Percentiles rank a stretch among this genome's conserved stretches.
These are phyloP conservation scores for Pseudopodoces humilis DNA, from an alignment of 2,113 vertebrate species.

Conservation along the genomic window DNA sequence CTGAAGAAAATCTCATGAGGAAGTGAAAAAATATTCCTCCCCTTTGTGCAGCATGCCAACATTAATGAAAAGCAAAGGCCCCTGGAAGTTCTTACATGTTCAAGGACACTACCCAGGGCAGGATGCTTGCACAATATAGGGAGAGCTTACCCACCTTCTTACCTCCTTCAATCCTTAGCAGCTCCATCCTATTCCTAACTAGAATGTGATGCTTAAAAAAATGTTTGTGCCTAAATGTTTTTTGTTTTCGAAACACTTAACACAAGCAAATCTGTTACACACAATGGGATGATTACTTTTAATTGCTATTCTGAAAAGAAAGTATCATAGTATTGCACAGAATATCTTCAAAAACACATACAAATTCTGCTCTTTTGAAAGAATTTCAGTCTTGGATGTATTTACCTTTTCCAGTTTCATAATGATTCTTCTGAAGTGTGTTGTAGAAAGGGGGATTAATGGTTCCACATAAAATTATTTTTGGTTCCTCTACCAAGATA, in stretches of 20 bases:
- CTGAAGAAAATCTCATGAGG: neutral
- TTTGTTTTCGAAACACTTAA: neutral
- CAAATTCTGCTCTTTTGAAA: neutral
- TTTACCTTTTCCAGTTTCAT: neutral
- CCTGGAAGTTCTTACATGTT: neutral
- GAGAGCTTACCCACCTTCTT: neutral
- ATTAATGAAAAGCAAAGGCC: neutral
- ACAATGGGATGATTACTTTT: neutral
- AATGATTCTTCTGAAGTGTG: neutral
- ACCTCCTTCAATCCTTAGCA: neutral
- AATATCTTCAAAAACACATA: neutral
- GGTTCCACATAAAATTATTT: neutral
- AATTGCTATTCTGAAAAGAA: neutral
- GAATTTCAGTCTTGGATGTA: neutral
- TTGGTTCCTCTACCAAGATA: neutral
- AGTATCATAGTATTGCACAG: neutral
- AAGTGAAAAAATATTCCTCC: neutral
- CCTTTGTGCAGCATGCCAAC: constrained; percentile 2
- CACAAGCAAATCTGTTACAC: neutral
- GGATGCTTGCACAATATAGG: neutral
- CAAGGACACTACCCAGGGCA: neutral
- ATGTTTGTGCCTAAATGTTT: neutral
- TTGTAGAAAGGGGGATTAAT: neutral
- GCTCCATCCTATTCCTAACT: neutral
- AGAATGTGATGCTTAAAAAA: neutral